A percentile compares a stretch with the other conserved stretches of the same genome.
Conservation (phyloP, 2,888 invertebrate genomes). For the Thecophora atra region DNA sequence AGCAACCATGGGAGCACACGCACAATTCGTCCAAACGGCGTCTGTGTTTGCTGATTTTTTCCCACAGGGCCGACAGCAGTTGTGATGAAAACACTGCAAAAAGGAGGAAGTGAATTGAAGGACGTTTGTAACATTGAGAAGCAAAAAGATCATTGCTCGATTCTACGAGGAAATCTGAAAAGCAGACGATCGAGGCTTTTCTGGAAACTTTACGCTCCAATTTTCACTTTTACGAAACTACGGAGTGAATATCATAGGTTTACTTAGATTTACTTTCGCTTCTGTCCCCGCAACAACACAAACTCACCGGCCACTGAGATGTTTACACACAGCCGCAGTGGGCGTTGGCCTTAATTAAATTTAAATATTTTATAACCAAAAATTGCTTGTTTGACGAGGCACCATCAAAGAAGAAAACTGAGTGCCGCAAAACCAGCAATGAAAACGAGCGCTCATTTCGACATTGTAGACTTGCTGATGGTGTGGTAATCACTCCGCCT, state of each 20-base stretch:
- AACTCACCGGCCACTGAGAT: too few relatives aligned
- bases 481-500: neutral
- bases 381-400: conserved; percentile 55
- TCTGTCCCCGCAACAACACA: too few relatives aligned
- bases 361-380: conserved; percentile 66
- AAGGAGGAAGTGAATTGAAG: neutral
- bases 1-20: neutral
- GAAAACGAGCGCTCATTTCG: neutral
- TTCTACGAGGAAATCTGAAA: too few relatives aligned
- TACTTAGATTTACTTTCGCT: too few relatives aligned
- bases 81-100: neutral
- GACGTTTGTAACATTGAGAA: too few relatives aligned
- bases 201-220: too few relatives aligned
- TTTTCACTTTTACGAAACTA: too few relatives aligned
- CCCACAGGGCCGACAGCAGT: neutral
- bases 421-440: too few relatives aligned
- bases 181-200: too few relatives aligned
- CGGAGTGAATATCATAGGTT: too few relatives aligned
- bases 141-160: too few relatives aligned
- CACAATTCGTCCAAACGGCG: neutral
- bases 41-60: neutral
- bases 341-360: conserved; percentile 65
- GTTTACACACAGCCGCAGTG: conserved; percentile 48
- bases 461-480: neutral
- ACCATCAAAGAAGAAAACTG: too few relatives aligned